Conservation (phyloP, 1,140 invertebrate species). For the Zophobas atratus region DNA sequence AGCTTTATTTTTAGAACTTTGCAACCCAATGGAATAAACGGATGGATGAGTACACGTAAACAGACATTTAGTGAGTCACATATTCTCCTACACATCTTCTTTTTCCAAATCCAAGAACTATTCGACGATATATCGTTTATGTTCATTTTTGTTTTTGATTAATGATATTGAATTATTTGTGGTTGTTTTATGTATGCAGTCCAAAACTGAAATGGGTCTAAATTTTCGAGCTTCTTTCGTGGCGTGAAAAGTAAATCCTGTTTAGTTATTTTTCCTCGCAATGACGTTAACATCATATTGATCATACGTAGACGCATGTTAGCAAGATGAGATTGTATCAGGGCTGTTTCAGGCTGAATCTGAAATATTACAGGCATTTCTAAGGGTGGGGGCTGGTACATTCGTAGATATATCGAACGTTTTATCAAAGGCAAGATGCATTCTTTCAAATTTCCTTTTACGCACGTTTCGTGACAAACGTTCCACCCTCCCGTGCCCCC, state of each 20-base stretch:
- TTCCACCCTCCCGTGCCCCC: conserved; percentile 1
- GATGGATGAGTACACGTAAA: background rate
- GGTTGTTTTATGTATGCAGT: no score
- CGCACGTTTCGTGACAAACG: conserved; percentile 34
- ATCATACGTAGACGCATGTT: conserved; percentile 54
- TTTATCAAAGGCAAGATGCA: conserved; percentile 53
- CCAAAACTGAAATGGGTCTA: no score
- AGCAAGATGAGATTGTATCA: conserved; percentile 59
- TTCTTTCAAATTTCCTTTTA: conserved; percentile 51
- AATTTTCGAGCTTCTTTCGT: no score
- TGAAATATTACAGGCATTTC: conserved; percentile 58
- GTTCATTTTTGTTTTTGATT: no score
- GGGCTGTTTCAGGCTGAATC: conserved; percentile 54
- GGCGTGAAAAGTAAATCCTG: no score
- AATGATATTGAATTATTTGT: no score
- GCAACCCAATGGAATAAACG: conserved; percentile 2
- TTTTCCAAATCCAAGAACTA: no score
- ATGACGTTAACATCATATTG: conserved; percentile 30
- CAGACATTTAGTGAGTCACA: no score
- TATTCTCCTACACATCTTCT: no score
- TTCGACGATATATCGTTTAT: no score
- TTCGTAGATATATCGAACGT: conserved; percentile 56
- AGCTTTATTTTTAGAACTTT: background rate
- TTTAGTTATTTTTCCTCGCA: background rate
- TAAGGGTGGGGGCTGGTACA: conserved; percentile 48